Evolutionary conservation across 1,140 invertebrate species (phyloP).

Genomic region (Coboldia fuscipes): DNA sequence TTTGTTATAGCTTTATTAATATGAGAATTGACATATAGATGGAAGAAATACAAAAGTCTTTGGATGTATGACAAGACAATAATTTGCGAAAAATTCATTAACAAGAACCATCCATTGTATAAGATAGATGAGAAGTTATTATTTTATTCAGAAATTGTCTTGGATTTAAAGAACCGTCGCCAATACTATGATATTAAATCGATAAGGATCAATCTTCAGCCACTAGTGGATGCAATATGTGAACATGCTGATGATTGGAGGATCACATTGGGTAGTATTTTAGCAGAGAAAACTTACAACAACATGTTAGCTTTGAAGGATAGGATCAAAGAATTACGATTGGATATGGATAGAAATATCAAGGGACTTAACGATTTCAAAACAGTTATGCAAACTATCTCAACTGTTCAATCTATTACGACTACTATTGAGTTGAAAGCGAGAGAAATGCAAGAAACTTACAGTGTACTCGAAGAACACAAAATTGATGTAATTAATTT

Average conservation of each 20-base stretch:
- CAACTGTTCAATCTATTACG: constrained; percentile 44
- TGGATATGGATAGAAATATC: constrained; percentile 42
- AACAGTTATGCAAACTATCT: constrained; percentile 58
- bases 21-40: constrained; percentile 21
- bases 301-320: constrained; percentile 37
- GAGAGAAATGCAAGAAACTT: constrained; percentile 38
- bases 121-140: constrained; percentile 66
- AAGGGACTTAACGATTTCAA: constrained; percentile 63
- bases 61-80: constrained; percentile 62
- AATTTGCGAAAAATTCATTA: constrained; percentile 51
- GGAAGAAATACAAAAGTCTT: constrained; percentile 54
- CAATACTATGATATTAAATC: constrained; percentile 36
- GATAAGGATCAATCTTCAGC: constrained; percentile 41
- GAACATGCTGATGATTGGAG: constrained; percentile 50
- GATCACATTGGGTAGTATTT: constrained; percentile 33
- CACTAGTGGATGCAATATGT: constrained; percentile 36
- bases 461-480: constrained; percentile 30
- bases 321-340: constrained; percentile 32
- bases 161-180: constrained; percentile 36
- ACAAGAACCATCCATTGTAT: constrained; percentile 41
- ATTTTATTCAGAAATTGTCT: constrained; percentile 57
- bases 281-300: constrained; percentile 30
- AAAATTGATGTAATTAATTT: constrained; percentile 23
- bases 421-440: constrained; percentile 54
- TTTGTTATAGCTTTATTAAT: neutral